Evolutionary conservation across 2,113 vertebrate species (phyloP).

Genomic region (Lophochroa leadbeateri): DNA sequence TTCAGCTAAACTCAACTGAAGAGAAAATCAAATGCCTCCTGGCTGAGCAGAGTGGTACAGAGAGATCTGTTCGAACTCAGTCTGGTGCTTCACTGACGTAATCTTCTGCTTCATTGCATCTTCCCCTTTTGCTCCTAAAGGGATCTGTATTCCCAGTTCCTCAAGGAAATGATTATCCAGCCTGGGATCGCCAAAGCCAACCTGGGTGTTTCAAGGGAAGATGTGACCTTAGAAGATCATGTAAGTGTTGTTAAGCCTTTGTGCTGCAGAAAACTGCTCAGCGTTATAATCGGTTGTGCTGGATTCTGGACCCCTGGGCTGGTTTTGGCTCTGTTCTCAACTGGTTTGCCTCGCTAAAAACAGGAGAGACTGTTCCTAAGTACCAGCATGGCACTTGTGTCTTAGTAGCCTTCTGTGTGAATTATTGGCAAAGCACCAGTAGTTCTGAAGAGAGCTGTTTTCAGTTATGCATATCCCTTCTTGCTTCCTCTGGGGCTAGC

Average conservation of each 20-base stretch:
- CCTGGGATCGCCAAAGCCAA: slow-evolving; percentile 97
- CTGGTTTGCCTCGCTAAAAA: not conserved
- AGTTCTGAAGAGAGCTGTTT: not conserved
- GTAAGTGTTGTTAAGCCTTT: slow-evolving; percentile 77
- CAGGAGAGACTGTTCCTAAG: not conserved
- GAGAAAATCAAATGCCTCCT: not conserved
- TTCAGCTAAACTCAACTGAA: not conserved
- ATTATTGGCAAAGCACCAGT: not conserved
- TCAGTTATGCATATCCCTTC: not conserved
- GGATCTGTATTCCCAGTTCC: slow-evolving; percentile 92
- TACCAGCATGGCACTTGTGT: not conserved
- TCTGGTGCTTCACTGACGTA: not conserved
- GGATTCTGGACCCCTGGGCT: not conserved
- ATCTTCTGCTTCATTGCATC: not conserved
- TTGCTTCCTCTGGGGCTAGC: not conserved
- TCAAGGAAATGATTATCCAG: slow-evolving; percentile 99
- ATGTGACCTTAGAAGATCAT: slow-evolving; percentile 95
- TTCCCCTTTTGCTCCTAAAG: slow-evolving; percentile 61
- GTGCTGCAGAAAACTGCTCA: not conserved
- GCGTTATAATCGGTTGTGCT: not conserved
- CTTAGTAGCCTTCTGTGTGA: not conserved
- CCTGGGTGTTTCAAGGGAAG: slow-evolving; percentile 91
- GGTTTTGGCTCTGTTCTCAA: not conserved
- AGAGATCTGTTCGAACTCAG: not conserved
- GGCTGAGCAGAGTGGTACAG: not conserved